Base-by-base conservation (phyloP, 2,888 invertebrate genomes). In the Acleris literana region DNA sequence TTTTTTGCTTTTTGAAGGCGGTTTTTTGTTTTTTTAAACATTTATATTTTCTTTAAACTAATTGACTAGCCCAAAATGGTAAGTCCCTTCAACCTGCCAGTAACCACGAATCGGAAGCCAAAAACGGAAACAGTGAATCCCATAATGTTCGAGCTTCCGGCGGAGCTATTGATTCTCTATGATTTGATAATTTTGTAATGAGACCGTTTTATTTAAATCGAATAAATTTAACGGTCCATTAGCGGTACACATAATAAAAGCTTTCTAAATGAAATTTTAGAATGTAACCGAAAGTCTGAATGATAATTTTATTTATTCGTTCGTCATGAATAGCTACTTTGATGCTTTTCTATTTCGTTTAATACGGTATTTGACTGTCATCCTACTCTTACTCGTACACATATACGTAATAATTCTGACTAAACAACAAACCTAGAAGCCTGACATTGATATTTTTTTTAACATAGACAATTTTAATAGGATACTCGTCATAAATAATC, bases 211-310 rank as follows among this genome's bases (percentile, higher is more conserved):
- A 78, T 82, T 73, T 70, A 75, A 83, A 81, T 77, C 82, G 82
- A 81, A 83, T 80, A 75, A 70, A 82, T 88, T 88, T 85, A 79
- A 84, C 85, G 87, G 84, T 84, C 78, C 78, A 90, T 86, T 83
- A 79, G 76, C 49, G 72, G 69, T 77, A 77, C 70, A 84, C 80
- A 85, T 83, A 79, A 77, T 78, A 61, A 75, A 74, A 68, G 74
- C 78, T 79, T 79, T 78, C 79, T 78, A 79, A 75, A 74, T 69
- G 59, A 75, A 78, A 81, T 80, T 76, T 79, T 77, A 75, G 79
- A 77, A 72, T 72, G 69, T 25, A 25, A 46, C 46, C 29, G 64
- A 29, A 60, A 53, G 43, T 46, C 22, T 13, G 44, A 59, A 48
- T 53, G 22, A 48, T 49, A 29, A 29, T 55, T 64, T 60, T 44